Percentiles rank a stretch among this genome's conserved stretches.
These are phyloP conservation scores for Cygnus atratus DNA, from an alignment of 2,113 vertebrate species.

Conservation along the genomic window DNA sequence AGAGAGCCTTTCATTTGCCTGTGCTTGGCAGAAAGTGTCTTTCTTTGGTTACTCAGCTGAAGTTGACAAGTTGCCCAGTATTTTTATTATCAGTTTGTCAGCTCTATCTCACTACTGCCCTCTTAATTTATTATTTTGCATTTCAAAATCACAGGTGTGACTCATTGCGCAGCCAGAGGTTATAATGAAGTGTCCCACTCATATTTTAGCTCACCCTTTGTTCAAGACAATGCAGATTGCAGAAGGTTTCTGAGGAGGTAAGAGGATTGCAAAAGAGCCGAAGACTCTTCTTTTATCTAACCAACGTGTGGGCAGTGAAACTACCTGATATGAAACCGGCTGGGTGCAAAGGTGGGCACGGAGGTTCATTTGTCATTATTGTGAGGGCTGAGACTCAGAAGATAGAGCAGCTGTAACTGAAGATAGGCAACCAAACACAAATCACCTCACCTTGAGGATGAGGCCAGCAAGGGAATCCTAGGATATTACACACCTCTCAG, in stretches of 20 bases:
- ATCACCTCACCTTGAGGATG: not conserved
- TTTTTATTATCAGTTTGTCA: slow-evolving; percentile 66
- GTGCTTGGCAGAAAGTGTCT: slow-evolving; percentile 34
- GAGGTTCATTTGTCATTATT: slow-evolving; percentile 44
- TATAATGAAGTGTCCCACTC: slow-evolving; percentile 71
- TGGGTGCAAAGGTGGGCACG: slow-evolving; percentile 58
- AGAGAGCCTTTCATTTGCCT: slow-evolving; percentile 33
- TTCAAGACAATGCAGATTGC: slow-evolving; percentile 55
- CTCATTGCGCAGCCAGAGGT: slow-evolving; percentile 66
- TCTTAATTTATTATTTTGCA: slow-evolving; percentile 64
- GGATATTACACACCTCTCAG: not conserved
- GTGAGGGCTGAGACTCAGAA: slow-evolving; percentile 23
- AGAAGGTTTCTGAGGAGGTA: slow-evolving; percentile 55
- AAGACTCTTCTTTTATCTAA: slow-evolving; percentile 55
- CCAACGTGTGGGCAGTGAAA: slow-evolving; percentile 60
- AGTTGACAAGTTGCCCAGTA: slow-evolving; percentile 62
- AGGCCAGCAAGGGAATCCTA: not conserved
- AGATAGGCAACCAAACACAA: not conserved
- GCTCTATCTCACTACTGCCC: slow-evolving; percentile 57
- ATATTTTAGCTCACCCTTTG: slow-evolving; percentile 57
- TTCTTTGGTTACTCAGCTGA: slow-evolving; percentile 58
- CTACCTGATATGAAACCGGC: slow-evolving; percentile 42
- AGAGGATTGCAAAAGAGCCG: slow-evolving; percentile 44
- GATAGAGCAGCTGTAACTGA: not conserved
- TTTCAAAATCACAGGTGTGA: slow-evolving; percentile 67